Evolutionary conservation across 2,888 invertebrate species (phyloP), one percentile per base, ranked within the genome.

Genomic region (Adela reaumurella): DNA sequence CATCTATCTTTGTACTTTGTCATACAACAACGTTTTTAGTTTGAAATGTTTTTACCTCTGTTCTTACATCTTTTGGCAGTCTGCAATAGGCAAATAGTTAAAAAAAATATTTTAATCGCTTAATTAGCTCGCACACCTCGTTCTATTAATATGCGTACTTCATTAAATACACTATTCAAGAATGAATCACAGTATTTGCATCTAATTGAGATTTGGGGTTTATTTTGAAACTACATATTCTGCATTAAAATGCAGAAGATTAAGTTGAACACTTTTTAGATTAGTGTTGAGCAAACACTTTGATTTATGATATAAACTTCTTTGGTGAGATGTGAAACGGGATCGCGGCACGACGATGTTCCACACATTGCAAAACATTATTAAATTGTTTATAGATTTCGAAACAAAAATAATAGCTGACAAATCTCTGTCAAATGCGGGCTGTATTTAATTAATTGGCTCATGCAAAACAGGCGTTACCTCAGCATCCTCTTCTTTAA

Each of bases 251-350:
- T 17, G 45, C 24, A 19, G 20, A 24, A 24, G 45, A 19, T 24
- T 45, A 17, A 45, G 17, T 3, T 24, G 16, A 20, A 45, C 45
- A 24, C 20, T 45, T 45, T 45, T 20, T 45, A 24, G 10, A 24
- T 42, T 20, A 14, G 47, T 47, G 29, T 47, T 41, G 19, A 41
- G 19, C 16, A 47, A 42, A 47, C 47, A 47, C 16, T 47, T 47
- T 19, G 19, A 42, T 42, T 47, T 47, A 47, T 47, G 47, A 5
- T 6, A 24, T 6, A 24, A 10, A 24, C 24, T 24, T 10, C 24
- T 24, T 10, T 24, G 5, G 24, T 24, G 24, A 24, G 24, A 24
- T 24, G 24, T 10, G 24, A 24, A 24, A n/a, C n/a, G n/a, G n/a
- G n/a, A n/a, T n/a, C n/a, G n/a, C n/a, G n/a, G n/a, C n/a, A n/a